Conservation (phyloP, 2,888 invertebrate genomes). For the Volucella inanis region DNA sequence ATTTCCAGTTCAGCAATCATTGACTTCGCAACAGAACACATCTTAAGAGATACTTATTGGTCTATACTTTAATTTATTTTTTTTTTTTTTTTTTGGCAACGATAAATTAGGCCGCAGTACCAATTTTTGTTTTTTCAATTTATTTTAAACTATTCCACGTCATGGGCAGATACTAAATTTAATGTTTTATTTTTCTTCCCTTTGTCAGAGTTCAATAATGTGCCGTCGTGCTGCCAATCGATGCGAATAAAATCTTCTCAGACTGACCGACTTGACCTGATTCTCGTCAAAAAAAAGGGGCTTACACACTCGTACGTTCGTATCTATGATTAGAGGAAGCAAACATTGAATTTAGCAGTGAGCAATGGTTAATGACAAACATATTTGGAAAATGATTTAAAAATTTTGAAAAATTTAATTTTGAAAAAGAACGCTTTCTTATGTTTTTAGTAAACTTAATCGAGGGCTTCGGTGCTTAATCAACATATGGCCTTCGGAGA, state of each 20-base stretch:
- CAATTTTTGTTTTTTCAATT: conserved; percentile 11
- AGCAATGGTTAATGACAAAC: conserved; percentile 19
- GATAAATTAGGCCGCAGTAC: conserved; percentile 40
- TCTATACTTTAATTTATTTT: background rate
- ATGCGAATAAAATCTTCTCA: conserved; percentile 58
- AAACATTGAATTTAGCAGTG: conserved; percentile 5
- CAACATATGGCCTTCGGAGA: background rate
- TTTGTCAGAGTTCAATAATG: conserved; percentile 29
- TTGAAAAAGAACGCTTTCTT: background rate
- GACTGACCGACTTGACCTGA: conserved; percentile 58
- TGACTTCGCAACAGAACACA: conserved; percentile 22
- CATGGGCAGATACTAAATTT: background rate
- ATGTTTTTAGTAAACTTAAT: background rate
- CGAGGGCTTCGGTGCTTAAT: background rate
- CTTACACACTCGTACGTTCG: background rate
- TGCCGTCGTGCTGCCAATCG: conserved; percentile 53
- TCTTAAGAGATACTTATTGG: conserved; percentile 13
- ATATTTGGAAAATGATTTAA: conserved; percentile 11
- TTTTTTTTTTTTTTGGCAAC: conserved; percentile 14
- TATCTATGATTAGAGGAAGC: conserved; percentile 6
- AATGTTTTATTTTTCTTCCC: background rate
- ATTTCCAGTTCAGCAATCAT: conserved; percentile 43
- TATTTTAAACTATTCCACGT: conserved; percentile 37
- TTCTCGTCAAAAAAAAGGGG: conserved; percentile 3
- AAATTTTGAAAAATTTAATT: background rate